Conservation (phyloP, 2,797 vertebrate genomes). For the Lepilemur septentrionalis region DNA sequence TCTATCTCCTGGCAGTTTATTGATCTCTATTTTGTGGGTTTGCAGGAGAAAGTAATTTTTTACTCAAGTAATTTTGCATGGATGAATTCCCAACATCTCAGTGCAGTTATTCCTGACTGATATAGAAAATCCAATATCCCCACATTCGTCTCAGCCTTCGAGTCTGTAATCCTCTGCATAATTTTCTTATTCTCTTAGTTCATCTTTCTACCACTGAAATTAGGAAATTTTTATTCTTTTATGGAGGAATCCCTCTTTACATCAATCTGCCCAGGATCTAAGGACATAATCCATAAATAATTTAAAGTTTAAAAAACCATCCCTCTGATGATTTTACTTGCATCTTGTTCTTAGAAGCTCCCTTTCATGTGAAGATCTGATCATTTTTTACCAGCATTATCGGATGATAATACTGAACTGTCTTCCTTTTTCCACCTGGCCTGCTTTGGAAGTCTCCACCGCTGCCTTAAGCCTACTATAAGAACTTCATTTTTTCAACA, state of each 20-base stretch:
- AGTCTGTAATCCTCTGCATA: not conserved
- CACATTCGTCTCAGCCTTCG: not conserved
- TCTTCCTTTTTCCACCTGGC: not conserved
- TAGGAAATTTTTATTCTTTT: slow-evolving; percentile 37
- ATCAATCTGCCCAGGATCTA: not conserved
- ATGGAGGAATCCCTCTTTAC: slow-evolving; percentile 9
- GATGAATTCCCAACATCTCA: slow-evolving; percentile 42
- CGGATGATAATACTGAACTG: not conserved
- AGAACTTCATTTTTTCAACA: not conserved
- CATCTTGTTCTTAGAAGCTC: not conserved
- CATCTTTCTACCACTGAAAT: slow-evolving; percentile 33
- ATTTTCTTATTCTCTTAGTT: slow-evolving; percentile 4
- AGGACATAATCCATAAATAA: slow-evolving; percentile 13
- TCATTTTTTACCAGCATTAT: not conserved
- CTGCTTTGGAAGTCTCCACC: not conserved
- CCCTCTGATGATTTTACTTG: slow-evolving; percentile 11
- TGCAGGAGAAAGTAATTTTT: slow-evolving; percentile 56
- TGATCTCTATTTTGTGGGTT: slow-evolving; percentile 56
- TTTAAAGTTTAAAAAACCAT: not conserved
- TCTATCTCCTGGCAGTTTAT: slow-evolving; percentile 50
- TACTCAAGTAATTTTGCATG: slow-evolving; percentile 49
- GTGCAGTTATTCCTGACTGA: not conserved
- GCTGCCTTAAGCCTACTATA: not conserved
- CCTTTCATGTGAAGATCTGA: not conserved
- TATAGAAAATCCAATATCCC: not conserved